Base-by-base conservation (phyloP, 2,797 vertebrate species). In the Serranus cabrilla region DNA sequence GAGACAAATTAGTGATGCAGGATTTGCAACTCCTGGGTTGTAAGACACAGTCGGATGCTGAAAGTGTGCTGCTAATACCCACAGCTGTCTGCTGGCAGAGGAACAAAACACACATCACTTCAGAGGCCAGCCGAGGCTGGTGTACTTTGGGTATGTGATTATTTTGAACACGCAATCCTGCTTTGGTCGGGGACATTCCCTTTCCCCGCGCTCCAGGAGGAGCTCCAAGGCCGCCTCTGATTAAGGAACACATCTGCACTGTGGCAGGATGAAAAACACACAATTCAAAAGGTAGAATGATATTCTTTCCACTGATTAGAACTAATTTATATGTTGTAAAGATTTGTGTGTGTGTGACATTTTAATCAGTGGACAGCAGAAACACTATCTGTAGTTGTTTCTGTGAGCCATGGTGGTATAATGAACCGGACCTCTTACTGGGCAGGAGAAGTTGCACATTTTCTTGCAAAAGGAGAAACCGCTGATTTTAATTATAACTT, bases 401-500 rank as follows among this genome's bases (percentile, higher is more conserved):
- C 51, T 43, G 54, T 63, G 54, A 77, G 52, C 18, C 13, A 2
- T 2, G 27, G 64, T 20, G 51, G 31, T 20, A 42, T 62, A 68
- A 77, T 71, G 54, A 81, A 70, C 11, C 47, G 23, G 61, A 63
- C 46, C 42, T 17, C 80, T 62, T 1, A 17, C 69, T 25, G 83
- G 64, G 66, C 12, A 65, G 18, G 14, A 71, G 47, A 61, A 56
- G 49, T 67, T 71, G 13, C 71, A 52, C 51, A 27, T 78, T 68
- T 83, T 57, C 55, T 57, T 56, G 27, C 37, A 23, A 63, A 61
- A 55, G 43, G 7, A 49, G 39, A 70, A 65, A 18, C 37, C 25
- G 34, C 51, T 16, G 23, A 66, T 70, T 88, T 71, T 74, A 78
- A 87, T 84, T 79, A 75, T 83, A 80, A 82, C 31, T 16, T 39